A percentile compares a stretch with the other conserved stretches of the same genome.
phyloP scores from a whole-genome alignment of 2,113 vertebrate genomes.

The Fulmarus glacialis region DNA sequence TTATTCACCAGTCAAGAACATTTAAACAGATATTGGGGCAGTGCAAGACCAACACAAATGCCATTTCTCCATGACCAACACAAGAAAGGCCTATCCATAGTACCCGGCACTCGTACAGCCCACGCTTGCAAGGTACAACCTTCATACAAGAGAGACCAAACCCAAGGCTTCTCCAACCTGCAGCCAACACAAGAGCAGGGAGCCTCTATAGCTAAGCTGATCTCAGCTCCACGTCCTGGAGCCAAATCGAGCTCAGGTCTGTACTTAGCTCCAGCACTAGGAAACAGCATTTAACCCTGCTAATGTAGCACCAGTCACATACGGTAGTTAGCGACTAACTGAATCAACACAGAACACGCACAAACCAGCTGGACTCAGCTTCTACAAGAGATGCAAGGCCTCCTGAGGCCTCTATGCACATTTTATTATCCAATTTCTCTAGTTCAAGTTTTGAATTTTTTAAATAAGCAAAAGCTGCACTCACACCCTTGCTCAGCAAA shows the following conservation, averaged over 20 bases:
- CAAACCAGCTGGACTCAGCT: background rate
- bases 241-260: background rate
- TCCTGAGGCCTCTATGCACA: background rate
- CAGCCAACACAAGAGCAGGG: background rate
- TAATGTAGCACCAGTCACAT: accelerated
- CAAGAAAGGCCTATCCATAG: background rate
- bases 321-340: background rate
- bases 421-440: background rate
- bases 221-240: accelerated
- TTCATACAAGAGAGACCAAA: background rate
- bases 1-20: background rate
- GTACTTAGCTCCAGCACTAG: background rate
- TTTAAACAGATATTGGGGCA: background rate
- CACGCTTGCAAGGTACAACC: background rate
- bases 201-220: background rate
- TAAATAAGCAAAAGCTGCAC: background rate
- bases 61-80: background rate
- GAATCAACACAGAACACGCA: background rate
- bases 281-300: background rate
- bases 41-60: background rate
- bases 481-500: background rate
- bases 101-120: accelerated
- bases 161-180: background rate
- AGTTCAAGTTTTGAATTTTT: background rate
- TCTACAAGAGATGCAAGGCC: background rate